Percentiles rank a stretch among this genome's conserved stretches.
phyloP scores from a whole-genome alignment of 1,140 invertebrate genomes.

The Rhynchophorus ferrugineus region DNA sequence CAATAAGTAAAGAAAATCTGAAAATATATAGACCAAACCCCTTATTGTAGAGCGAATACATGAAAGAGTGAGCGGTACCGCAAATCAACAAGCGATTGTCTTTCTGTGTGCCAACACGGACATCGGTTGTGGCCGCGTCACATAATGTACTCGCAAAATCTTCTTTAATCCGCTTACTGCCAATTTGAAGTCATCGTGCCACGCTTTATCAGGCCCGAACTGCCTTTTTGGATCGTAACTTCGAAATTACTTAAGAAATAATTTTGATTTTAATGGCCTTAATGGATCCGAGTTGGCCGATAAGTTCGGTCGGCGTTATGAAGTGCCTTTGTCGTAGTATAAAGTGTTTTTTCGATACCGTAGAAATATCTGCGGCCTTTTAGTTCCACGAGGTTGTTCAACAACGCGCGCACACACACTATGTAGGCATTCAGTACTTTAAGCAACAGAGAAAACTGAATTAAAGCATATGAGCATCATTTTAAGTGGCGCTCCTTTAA shows the following conservation, averaged over 20 bases:
- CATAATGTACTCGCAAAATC: constrained; percentile 17
- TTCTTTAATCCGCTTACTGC: constrained; percentile 23
- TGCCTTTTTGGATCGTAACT: constrained; percentile 24
- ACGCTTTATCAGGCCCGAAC: constrained; percentile 21
- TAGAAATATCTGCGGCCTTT: constrained; percentile 16
- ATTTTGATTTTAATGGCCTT: constrained; percentile 25
- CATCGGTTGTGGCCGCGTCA: constrained; percentile 3
- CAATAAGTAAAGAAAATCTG: too few species aligned
- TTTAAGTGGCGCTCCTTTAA: too few species aligned
- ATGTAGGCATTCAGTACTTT: too few species aligned
- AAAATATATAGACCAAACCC: too few species aligned
- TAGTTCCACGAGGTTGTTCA: constrained; percentile 11
- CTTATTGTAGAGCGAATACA: too few species aligned
- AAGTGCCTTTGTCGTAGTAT: constrained; percentile 24
- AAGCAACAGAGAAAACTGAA: too few species aligned
- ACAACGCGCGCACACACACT: too few species aligned
- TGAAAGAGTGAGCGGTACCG: too few species aligned
- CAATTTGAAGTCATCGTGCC: constrained; percentile 19
- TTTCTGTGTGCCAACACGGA: not conserved
- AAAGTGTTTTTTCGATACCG: constrained; percentile 22
- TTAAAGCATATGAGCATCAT: too few species aligned
- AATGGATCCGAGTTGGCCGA: constrained; percentile 19
- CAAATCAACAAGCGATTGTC: not conserved
- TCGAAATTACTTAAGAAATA: constrained; percentile 25
- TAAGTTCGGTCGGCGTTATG: constrained; percentile 21